These are phyloP conservation scores for Mesoligia furuncula DNA, from an alignment of 2,888 invertebrate species.

Conservation along the genomic window DNA sequence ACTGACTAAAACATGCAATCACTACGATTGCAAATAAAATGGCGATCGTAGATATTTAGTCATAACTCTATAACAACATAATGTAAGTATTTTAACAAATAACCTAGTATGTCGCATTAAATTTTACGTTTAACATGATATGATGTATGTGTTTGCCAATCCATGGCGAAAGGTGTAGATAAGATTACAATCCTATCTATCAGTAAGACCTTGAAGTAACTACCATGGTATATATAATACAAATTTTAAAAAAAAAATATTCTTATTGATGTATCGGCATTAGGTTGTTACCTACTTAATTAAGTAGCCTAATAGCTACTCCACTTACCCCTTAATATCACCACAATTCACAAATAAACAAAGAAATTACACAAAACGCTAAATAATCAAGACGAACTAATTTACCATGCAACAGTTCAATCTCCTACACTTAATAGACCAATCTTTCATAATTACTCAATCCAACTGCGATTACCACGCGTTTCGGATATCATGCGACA, in stretches of 20 bases:
- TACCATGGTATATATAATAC: no score
- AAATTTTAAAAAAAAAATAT: neutral
- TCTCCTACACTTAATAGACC: slow-evolving; percentile 62
- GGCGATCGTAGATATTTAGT: no score
- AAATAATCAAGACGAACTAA: slow-evolving; percentile 40
- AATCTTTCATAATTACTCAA: slow-evolving; percentile 72
- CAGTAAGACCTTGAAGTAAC: no score
- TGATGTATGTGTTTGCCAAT: no score
- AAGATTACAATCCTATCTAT: no score
- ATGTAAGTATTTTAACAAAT: neutral
- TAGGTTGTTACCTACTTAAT: neutral
- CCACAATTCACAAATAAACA: slow-evolving; percentile 30
- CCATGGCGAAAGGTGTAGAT: no score
- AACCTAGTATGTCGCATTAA: no score
- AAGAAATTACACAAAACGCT: slow-evolving; percentile 34
- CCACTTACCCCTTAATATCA: slow-evolving; percentile 18
- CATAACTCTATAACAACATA: no score
- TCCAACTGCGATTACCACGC: slow-evolving; percentile 48
- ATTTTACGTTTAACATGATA: no score
- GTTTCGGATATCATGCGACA: slow-evolving; percentile 59
- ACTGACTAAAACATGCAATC: no score
- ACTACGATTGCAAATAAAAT: no score
- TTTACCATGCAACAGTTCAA: slow-evolving; percentile 43
- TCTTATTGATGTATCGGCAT: neutral
- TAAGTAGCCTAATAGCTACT: neutral